Percentiles rank a stretch among this genome's conserved stretches.
phyloP scores from a whole-genome alignment of 2,113 vertebrate species.

The Microcebus griseorufus region DNA sequence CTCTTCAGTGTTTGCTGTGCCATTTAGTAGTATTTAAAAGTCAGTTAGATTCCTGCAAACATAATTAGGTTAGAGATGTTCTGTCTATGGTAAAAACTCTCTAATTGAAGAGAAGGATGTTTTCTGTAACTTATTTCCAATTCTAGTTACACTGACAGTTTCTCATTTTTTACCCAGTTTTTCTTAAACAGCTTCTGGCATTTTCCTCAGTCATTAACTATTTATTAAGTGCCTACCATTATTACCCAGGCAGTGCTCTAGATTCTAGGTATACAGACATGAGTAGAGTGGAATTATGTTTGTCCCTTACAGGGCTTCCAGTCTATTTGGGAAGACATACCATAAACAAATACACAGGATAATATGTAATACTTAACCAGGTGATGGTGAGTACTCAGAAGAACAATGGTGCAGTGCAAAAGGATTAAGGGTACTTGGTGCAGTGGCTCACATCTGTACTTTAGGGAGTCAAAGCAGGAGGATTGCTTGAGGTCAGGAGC shows the following conservation, averaged over 20 bases:
- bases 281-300: not conserved
- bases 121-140: conserved; percentile 55
- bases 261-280: not conserved
- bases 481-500: no score
- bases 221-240: not conserved
- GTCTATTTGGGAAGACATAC: not conserved
- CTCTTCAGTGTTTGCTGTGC: conserved; percentile 54
- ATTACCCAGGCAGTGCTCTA: not conserved
- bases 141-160: conserved; percentile 42
- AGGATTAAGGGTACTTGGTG: not conserved
- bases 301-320: not conserved
- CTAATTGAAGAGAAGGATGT: conserved; percentile 53
- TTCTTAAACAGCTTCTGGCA: not conserved
- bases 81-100: conserved; percentile 52
- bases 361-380: not conserved
- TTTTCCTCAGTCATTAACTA: conserved; percentile 18
- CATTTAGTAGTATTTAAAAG: conserved; percentile 65
- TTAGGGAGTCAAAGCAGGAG: no score
- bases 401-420: not conserved
- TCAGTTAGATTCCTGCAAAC: conserved; percentile 55
- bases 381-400: not conserved
- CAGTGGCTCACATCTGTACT: no score
- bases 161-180: not conserved
- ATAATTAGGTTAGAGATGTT: conserved; percentile 70
- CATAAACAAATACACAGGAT: not conserved